Percentiles rank a stretch among this genome's conserved stretches.
Conservation (phyloP, 2,888 invertebrate genomes). For the Smittia aterrima region DNA sequence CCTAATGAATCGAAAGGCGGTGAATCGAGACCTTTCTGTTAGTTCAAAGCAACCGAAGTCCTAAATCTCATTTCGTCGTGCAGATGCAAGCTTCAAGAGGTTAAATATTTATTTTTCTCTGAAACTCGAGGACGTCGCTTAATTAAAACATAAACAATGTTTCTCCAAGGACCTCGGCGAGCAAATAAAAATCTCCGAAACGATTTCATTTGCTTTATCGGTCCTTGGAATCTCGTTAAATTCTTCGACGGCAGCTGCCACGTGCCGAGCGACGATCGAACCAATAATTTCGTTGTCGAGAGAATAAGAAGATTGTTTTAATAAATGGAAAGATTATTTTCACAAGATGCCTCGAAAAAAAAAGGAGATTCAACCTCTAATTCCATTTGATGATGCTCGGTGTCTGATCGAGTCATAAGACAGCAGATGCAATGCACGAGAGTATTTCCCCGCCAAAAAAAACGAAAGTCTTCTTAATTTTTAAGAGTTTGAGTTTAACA, state of each 20-base stretch:
- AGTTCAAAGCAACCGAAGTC: too few relatives aligned
- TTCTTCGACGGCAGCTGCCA: conserved; percentile 28
- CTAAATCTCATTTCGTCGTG: too few relatives aligned
- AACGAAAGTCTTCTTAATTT: neutral
- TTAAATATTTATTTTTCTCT: too few relatives aligned
- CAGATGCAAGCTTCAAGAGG: too few relatives aligned
- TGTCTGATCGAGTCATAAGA: neutral
- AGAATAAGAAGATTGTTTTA: neutral
- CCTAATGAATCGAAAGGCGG: too few relatives aligned
- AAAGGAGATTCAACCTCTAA: neutral
- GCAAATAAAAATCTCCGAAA: neutral
- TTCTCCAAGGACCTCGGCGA: neutral
- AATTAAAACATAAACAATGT: conserved; percentile 28
- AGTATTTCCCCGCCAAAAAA: neutral
- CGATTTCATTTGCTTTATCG: neutral
- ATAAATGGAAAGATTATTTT: neutral
- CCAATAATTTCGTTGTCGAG: neutral
- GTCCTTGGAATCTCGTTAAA: neutral
- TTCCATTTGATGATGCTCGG: neutral
- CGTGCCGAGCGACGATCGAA: conserved; percentile 2
- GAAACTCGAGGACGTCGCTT: neutral
- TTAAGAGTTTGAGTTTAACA: too few relatives aligned
- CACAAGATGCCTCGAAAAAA: neutral
- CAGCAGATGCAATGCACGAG: neutral
- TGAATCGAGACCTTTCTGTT: too few relatives aligned